Conservation (phyloP, 2,113 vertebrate species). For the Mesocricetus auratus region DNA sequence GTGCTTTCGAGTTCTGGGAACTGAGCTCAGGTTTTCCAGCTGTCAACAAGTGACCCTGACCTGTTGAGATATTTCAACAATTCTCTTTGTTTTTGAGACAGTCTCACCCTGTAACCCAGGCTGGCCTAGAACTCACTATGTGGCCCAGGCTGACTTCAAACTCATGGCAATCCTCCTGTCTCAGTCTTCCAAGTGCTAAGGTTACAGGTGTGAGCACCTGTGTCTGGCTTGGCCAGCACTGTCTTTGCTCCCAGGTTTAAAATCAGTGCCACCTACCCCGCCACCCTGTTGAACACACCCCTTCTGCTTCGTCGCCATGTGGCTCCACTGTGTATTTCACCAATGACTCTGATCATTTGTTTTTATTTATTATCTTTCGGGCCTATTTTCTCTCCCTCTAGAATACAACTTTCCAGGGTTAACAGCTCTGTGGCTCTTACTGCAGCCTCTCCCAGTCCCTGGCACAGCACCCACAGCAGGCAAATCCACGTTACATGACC, state of each 20-base stretch:
- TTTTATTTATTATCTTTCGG: constrained; percentile 16
- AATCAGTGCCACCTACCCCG: not conserved
- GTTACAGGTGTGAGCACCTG: too few relatives aligned
- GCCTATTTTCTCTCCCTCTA: not conserved
- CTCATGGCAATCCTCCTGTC: not conserved
- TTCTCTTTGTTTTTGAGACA: not conserved
- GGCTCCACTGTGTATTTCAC: not conserved
- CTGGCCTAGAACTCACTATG: not conserved
- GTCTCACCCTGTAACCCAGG: not conserved
- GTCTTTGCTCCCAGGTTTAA: not conserved
- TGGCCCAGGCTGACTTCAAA: not conserved
- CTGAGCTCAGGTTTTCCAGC: not conserved
- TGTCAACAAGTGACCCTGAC: not conserved
- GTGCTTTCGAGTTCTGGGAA: not conserved
- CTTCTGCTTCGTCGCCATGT: not conserved
- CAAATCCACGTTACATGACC: not conserved
- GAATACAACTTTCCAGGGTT: not conserved
- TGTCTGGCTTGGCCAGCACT: not conserved
- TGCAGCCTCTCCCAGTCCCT: not conserved
- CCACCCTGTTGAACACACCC: not conserved
- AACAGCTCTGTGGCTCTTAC: not conserved
- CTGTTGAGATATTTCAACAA: not conserved
- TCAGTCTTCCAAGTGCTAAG: not conserved
- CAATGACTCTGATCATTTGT: not conserved
- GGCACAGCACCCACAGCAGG: too few relatives aligned